Conservation (phyloP, 1,140 invertebrate species). For the Triops cancriformis region DNA sequence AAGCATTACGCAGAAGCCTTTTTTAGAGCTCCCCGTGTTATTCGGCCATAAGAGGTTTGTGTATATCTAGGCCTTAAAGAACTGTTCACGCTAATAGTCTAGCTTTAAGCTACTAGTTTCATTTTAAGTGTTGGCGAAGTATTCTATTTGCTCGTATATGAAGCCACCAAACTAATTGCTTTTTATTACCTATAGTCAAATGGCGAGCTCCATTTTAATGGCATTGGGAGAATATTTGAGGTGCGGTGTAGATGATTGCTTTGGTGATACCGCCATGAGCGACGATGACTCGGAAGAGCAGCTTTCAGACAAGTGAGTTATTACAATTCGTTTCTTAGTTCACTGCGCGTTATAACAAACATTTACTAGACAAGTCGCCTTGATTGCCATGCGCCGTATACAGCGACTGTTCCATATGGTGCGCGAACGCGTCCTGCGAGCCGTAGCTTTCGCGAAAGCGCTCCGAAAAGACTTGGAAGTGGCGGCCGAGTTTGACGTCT, state of each 20-base stretch:
- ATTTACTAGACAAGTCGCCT: constrained; percentile 47
- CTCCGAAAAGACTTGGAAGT: constrained; percentile 60
- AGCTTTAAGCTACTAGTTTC: too few species aligned
- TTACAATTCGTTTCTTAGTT: neutral
- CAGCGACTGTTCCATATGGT: constrained; percentile 68
- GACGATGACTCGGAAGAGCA: constrained; percentile 20
- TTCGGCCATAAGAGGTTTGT: too few species aligned
- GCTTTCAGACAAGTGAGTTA: constrained; percentile 14
- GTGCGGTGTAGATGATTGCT: constrained; percentile 44
- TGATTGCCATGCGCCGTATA: constrained; percentile 63
- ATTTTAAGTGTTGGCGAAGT: too few species aligned
- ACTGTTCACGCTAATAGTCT: too few species aligned
- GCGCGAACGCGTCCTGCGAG: constrained; percentile 67
- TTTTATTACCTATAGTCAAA: constrained; percentile 30
- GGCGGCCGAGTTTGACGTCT: constrained; percentile 43
- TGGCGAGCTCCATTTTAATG: constrained; percentile 45
- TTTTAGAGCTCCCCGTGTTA: too few species aligned
- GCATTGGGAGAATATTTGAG: constrained; percentile 46
- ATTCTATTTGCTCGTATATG: neutral
- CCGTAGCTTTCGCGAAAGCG: constrained; percentile 65
- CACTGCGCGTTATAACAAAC: neutral
- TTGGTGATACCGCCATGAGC: constrained; percentile 2
- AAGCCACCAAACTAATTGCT: constrained; percentile 17
- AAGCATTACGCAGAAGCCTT: too few species aligned
- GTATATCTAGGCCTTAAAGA: too few species aligned